Evolutionary conservation across 2,888 invertebrate genomes (phyloP).

Genomic region (Mythimna albipuncta): DNA sequence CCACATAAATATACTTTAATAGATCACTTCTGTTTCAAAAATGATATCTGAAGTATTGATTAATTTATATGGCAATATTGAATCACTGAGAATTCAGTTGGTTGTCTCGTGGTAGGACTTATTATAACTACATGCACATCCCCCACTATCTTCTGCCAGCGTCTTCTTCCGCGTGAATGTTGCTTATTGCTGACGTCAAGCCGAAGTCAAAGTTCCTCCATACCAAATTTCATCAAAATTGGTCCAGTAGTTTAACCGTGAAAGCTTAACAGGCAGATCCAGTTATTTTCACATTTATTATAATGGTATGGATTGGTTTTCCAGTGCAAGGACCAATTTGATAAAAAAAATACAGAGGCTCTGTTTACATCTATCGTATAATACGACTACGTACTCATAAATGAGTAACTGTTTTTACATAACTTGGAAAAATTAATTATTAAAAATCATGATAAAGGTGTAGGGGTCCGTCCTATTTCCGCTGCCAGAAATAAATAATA

Average conservation of each 20-base stretch:
- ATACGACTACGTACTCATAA: background rate
- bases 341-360: background rate
- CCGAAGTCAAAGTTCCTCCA: too few relatives aligned
- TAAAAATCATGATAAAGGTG: background rate
- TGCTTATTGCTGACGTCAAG: too few relatives aligned
- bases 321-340: background rate
- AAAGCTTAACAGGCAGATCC: too few relatives aligned
- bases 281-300: too few relatives aligned
- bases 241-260: too few relatives aligned
- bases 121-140: background rate
- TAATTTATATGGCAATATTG: background rate
- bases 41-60: background rate
- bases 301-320: too few relatives aligned
- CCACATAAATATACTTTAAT: constrained; percentile 18
- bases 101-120: background rate
- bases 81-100: constrained; percentile 5
- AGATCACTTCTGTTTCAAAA: background rate
- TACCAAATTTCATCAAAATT: too few relatives aligned
- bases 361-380: background rate
- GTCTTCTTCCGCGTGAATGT: too few relatives aligned
- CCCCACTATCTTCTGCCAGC: too few relatives aligned
- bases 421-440: background rate
- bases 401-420: background rate
- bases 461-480: constrained; percentile 52
- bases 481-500: constrained; percentile 33